phyloP scores from a whole-genome alignment of 2,797 vertebrate genomes.

The Jordanella pulchra region DNA sequence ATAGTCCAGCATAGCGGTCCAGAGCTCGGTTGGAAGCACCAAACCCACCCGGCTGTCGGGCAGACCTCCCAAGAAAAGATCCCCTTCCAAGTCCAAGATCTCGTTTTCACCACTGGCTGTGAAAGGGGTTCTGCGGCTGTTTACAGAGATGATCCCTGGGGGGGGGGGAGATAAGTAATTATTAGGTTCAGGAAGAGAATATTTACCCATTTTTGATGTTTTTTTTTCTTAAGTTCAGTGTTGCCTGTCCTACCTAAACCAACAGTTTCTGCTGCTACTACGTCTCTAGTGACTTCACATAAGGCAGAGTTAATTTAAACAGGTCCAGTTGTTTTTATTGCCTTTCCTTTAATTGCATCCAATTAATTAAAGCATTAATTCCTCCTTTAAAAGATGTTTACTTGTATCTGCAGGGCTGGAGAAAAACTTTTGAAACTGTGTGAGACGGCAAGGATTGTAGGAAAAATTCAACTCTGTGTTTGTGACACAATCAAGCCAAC shows the following conservation, averaged over 20 bases:
- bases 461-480: too few relatives aligned
- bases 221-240: background rate
- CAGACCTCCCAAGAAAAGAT: slow-evolving; percentile 94
- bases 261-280: too few relatives aligned
- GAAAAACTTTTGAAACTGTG: too few relatives aligned
- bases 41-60: slow-evolving; percentile 89
- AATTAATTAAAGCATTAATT: too few relatives aligned
- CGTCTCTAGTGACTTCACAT: too few relatives aligned
- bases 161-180: slow-evolving; percentile 18
- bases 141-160: slow-evolving; percentile 95
- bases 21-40: slow-evolving; percentile 94
- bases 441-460: too few relatives aligned
- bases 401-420: too few relatives aligned
- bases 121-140: slow-evolving; percentile 93
- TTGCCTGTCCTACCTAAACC: background rate
- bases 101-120: slow-evolving; percentile 96
- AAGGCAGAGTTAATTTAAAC: too few relatives aligned
- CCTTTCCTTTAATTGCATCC: too few relatives aligned
- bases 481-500: too few relatives aligned
- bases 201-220: background rate
- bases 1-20: slow-evolving; percentile 98
- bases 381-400: too few relatives aligned
- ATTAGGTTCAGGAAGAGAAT: background rate
- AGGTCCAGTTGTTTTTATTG: too few relatives aligned
- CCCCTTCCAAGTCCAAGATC: slow-evolving; percentile 95